Base-by-base conservation (phyloP, 2,113 vertebrate species). In the Lethenteron reissneri region DNA sequence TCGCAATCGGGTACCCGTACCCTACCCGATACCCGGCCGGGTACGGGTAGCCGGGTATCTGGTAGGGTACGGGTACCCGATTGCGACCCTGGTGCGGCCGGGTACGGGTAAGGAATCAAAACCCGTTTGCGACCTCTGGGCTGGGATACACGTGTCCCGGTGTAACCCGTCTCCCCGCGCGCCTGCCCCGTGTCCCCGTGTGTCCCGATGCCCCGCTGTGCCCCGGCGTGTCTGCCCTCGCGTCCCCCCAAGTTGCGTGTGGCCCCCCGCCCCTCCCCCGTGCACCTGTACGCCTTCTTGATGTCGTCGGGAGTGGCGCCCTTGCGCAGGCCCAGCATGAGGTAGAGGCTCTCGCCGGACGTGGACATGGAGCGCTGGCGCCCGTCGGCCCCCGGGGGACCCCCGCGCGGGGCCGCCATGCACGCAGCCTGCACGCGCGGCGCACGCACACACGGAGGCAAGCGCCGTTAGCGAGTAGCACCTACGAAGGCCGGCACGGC, bases 261-360 rank as follows among this genome's bases (percentile, higher is more conserved):
- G 2, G 3, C 21, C 21, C 21, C 21, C 21, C 21, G 21, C 21
- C 21, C 21, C 21, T 25, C 21, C 14, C 14, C 60, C 14, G 60
- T 8, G 14, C 6, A 92, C 90, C 91, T 86, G 81, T 95, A 95
- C 0, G 90, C 84, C 72, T 82, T 87, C 80, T 92, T 95, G 75
- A 95, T 79, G 57, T 95, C 90, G 58, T 89, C 88, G 4, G 85
- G 80, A 0, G 85, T 79, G 2, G 89, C 85, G 10, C 88, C 88
- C 77, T 89, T 92, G 79, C 85, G 81, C 75, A 95, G 79, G 3
- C 87, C 88, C 74, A 95, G 78, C 56, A 88, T 81, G 4, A 83
- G 80, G 75, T 92, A 95, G 59, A 92, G 79, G 71, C 82, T 88
- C 70, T 83, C 84, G 68, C 89, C 89, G 4, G 80, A 79, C 3